Evolutionary conservation across 2,888 invertebrate species (phyloP).

Genomic region (Diachrysia chrysitis): DNA sequence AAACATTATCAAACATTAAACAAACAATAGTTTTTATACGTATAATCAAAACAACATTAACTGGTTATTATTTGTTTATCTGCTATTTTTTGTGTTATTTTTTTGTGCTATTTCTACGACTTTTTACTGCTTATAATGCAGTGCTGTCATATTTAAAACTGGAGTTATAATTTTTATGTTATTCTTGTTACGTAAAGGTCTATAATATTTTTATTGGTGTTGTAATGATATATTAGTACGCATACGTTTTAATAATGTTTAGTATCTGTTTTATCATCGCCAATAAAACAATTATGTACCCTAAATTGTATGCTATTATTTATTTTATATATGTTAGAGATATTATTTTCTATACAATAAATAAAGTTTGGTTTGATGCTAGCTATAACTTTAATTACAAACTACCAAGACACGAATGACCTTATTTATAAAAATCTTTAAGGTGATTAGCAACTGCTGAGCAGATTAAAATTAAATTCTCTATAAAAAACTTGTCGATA

Average conservation of each 20-base stretch:
- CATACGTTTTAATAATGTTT: neutral
- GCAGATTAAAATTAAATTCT: too few species aligned
- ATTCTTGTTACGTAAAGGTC: slow-evolving; percentile 32
- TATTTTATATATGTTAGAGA: too few species aligned
- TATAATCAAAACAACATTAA: slow-evolving; percentile 35
- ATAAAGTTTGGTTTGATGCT: too few species aligned
- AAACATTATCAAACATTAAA: slow-evolving; percentile 25
- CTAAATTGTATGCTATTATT: too few species aligned
- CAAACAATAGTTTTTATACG: slow-evolving; percentile 38
- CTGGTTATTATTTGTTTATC: neutral
- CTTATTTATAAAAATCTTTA: too few species aligned
- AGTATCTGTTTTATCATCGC: neutral
- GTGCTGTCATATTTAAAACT: slow-evolving; percentile 25
- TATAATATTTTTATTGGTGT: slow-evolving; percentile 8
- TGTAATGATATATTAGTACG: slow-evolving; percentile 12
- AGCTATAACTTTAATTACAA: too few species aligned
- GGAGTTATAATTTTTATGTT: slow-evolving; percentile 17
- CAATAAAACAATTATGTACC: neutral
- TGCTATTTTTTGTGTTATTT: slow-evolving; percentile 24
- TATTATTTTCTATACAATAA: too few species aligned
- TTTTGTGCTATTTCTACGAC: slow-evolving; percentile 37
- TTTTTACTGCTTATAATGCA: slow-evolving; percentile 36
- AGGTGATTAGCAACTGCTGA: too few species aligned
- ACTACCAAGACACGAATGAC: too few species aligned
- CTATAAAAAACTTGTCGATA: too few species aligned